Conservation (phyloP, 2,797 vertebrate species). For the Onychomys torridus region DNA sequence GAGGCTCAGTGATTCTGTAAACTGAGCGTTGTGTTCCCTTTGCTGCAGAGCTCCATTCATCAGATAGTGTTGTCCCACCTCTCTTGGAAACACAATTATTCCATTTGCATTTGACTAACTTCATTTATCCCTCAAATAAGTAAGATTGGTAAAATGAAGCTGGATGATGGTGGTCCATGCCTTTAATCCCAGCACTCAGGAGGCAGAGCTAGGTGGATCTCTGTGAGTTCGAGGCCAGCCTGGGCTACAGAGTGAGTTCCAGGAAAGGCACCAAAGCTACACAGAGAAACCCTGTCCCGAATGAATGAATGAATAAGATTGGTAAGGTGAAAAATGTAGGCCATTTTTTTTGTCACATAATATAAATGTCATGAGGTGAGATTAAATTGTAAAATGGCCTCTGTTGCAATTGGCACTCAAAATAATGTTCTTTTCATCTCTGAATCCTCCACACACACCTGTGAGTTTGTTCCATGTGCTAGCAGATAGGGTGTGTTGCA, state of each 20-base stretch:
- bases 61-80: constrained; percentile 11
- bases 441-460: not conserved
- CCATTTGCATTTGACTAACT: constrained; percentile 26
- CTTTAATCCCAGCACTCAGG: too few species aligned
- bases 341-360: not conserved
- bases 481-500: not conserved
- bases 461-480: not conserved
- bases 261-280: too few species aligned
- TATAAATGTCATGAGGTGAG: not conserved
- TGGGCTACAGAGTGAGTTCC: too few species aligned
- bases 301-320: not conserved
- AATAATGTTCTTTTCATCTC: constrained; percentile 23
- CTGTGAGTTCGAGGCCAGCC: too few species aligned
- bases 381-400: not conserved
- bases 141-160: not conserved
- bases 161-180: too few species aligned
- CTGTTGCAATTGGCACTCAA: constrained; percentile 13
- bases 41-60: constrained; percentile 37
- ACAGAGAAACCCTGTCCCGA: too few species aligned
- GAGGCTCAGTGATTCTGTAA: not conserved
- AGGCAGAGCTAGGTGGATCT: too few species aligned
- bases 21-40: constrained; percentile 18
- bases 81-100: constrained; percentile 47
- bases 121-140: constrained; percentile 20
- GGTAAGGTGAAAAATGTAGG: constrained; percentile 31